Evolutionary conservation across 2,888 invertebrate species (phyloP).

Genomic region (Pachycephus smyrnensis): DNA sequence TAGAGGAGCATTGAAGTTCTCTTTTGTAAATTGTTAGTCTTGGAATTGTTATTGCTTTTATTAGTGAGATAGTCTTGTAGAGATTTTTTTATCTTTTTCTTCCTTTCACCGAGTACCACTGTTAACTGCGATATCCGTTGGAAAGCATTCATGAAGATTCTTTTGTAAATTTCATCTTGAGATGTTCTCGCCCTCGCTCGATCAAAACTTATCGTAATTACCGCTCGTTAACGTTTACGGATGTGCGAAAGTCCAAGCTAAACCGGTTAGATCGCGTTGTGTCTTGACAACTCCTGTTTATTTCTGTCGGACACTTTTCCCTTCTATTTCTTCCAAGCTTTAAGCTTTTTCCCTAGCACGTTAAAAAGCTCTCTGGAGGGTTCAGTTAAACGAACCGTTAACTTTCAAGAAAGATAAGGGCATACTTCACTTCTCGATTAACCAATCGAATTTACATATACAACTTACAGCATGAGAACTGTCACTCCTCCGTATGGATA

Average conservation of each 20-base stretch:
- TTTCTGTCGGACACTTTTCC: neutral
- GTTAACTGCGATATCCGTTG: neutral
- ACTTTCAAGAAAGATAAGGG: neutral
- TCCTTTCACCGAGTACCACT: neutral
- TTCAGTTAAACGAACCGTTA: neutral
- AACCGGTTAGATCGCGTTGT: neutral
- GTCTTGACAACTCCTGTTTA: neutral
- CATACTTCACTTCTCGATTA: neutral
- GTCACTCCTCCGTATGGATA: neutral
- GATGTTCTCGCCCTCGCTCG: neutral
- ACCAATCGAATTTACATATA: neutral
- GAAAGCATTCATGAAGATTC: neutral
- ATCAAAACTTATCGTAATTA: neutral
- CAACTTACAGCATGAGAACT: conserved; percentile 6
- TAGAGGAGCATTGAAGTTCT: too few relatives aligned
- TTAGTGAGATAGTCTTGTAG: neutral
- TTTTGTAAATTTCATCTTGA: neutral
- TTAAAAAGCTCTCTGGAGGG: neutral
- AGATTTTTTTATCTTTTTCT: neutral
- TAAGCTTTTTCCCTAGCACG: neutral
- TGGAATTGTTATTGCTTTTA: neutral
- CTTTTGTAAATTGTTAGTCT: neutral
- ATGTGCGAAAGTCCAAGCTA: neutral
- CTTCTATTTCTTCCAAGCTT: neutral
- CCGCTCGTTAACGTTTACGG: neutral